Evolutionary conservation across 2,888 invertebrate genomes (phyloP).

Genomic region (Rugalucina vietnamica): DNA sequence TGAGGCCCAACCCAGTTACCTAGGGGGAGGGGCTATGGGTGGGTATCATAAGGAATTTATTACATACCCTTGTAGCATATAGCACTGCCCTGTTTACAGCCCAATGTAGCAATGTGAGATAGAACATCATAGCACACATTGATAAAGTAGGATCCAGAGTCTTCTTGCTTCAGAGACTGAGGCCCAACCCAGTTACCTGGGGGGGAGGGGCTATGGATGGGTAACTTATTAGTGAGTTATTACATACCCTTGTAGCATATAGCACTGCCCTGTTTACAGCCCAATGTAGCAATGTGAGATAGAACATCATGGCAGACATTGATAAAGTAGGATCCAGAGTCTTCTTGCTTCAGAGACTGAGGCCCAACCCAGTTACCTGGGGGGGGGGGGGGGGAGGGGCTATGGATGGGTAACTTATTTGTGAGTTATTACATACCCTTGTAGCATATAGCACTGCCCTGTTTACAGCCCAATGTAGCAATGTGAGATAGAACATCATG

Average conservation of each 20-base stretch:
- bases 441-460: constrained; percentile 74
- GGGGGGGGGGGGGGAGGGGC: too few species aligned
- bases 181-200: constrained; percentile 67
- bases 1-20: too few species aligned
- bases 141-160: constrained; percentile 57
- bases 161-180: constrained; percentile 37
- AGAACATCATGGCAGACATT: constrained; percentile 49
- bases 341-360: constrained; percentile 37
- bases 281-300: constrained; percentile 49
- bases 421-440: constrained; percentile 60
- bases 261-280: constrained; percentile 74
- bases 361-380: constrained; percentile 67
- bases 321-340: constrained; percentile 57
- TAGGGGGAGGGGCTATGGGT: too few species aligned
- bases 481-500: constrained; percentile 55
- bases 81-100: constrained; percentile 74
- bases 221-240: too few species aligned
- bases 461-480: constrained; percentile 68
- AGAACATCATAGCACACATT: constrained; percentile 48
- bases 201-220: too few species aligned
- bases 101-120: constrained; percentile 49
- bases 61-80: constrained; percentile 68
- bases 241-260: constrained; percentile 69
- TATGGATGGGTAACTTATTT: too few species aligned
- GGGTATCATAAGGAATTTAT: too few species aligned